phyloP scores from a whole-genome alignment of 2,113 vertebrate species.

The Cryptotis parvus region DNA sequence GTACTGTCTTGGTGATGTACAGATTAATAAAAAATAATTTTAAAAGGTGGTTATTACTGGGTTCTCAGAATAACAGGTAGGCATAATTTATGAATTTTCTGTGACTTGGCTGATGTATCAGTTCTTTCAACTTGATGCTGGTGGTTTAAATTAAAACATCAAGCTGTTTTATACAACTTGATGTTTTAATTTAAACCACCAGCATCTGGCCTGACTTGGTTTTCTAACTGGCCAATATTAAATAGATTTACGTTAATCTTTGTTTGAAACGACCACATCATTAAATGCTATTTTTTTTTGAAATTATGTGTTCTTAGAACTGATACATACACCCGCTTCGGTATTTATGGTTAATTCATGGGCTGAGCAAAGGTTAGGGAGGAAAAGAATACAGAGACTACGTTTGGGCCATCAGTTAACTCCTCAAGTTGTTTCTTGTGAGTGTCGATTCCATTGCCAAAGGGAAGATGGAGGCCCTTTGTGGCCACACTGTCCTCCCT shows the following conservation, averaged over 20 bases:
- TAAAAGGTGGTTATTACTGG: constrained; percentile 35
- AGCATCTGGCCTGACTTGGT: constrained; percentile 81
- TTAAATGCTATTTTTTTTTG: constrained; percentile 72
- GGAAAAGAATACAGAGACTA: constrained; percentile 30
- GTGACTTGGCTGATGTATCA: constrained; percentile 50
- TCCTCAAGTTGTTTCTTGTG: constrained; percentile 70
- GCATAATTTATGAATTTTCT: constrained; percentile 61
- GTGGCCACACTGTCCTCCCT: constrained; percentile 80
- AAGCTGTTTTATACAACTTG: constrained; percentile 75
- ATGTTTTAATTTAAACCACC: no score
- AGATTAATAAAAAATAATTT: constrained; percentile 10
- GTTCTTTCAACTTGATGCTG: constrained; percentile 59
- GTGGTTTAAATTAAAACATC: constrained; percentile 78
- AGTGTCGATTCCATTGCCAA: constrained; percentile 76
- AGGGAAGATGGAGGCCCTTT: constrained; percentile 78
- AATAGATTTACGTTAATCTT: constrained; percentile 76
- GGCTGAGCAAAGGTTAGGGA: not conserved
- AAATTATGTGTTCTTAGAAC: constrained; percentile 74
- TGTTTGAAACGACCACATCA: constrained; percentile 82
- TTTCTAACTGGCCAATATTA: constrained; percentile 82
- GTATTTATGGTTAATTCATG: constrained; percentile 59
- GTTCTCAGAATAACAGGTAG: constrained; percentile 45
- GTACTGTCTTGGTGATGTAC: constrained; percentile 4
- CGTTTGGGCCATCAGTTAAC: constrained; percentile 52
- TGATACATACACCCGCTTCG: constrained; percentile 12